Conservation (phyloP, 2,113 vertebrate genomes). For the Syngnathus floridae region DNA sequence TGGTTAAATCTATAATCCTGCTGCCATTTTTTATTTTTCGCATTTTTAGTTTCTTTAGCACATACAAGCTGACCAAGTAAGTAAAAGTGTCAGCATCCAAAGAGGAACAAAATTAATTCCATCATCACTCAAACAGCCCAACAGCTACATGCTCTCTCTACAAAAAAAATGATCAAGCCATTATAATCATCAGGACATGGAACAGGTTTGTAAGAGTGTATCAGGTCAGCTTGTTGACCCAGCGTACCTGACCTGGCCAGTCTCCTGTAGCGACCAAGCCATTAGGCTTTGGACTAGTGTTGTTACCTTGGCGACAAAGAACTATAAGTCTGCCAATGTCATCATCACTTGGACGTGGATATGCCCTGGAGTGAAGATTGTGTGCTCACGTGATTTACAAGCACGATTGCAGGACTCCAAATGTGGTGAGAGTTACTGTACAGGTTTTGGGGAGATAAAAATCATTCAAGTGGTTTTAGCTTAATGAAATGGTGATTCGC, state of each 20-base stretch:
- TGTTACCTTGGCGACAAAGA: conserved; percentile 47
- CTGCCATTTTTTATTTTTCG: conserved; percentile 2
- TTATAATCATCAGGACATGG: conserved; percentile 1
- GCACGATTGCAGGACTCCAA: neutral
- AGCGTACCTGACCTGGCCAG: conserved; percentile 8
- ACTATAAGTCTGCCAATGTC: conserved; percentile 25
- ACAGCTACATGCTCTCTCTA: neutral
- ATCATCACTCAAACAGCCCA: neutral
- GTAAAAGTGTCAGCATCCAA: neutral
- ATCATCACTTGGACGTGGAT: conserved; percentile 17
- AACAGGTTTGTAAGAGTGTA: conserved; percentile 22
- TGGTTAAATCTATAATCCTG: conserved; percentile 29
- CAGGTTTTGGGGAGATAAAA: neutral
- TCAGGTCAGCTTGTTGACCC: conserved; percentile 26
- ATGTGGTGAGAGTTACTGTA: neutral
- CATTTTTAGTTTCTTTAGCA: neutral
- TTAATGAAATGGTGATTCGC: neutral
- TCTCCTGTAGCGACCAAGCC: conserved; percentile 20
- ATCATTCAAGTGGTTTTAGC: neutral
- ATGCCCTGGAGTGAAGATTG: conserved; percentile 9
- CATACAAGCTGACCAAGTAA: neutral
- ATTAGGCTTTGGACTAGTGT: conserved; percentile 33
- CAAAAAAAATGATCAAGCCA: neutral
- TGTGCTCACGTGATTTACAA: conserved; percentile 9
- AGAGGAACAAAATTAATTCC: neutral